Evolutionary conservation across 2,888 invertebrate species (phyloP).

Genomic region (Bimastos eiseni): DNA sequence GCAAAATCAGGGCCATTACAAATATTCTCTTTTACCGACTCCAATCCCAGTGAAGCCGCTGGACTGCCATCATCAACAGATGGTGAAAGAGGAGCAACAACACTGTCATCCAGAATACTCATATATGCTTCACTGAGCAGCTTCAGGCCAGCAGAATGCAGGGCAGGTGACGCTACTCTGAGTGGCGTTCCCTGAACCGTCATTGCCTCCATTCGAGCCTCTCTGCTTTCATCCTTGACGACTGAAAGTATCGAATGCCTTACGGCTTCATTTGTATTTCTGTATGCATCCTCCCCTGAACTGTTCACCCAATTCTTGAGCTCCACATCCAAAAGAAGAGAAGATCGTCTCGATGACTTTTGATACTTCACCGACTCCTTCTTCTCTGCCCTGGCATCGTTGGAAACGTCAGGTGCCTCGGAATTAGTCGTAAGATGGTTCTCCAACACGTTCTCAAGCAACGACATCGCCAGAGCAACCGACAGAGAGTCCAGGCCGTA

Average conservation of each 20-base stretch:
- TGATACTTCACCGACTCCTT: not conserved
- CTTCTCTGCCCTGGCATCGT: not conserved
- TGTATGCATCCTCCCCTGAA: constrained; percentile 16
- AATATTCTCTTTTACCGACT: not conserved
- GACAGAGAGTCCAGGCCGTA: constrained; percentile 48
- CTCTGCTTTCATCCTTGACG: not conserved
- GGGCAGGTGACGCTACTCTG: not conserved
- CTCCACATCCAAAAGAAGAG: constrained; percentile 34
- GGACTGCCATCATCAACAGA: not conserved
- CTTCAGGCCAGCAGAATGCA: not conserved
- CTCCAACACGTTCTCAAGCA: constrained; percentile 50
- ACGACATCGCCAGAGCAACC: constrained; percentile 53
- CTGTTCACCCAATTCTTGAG: constrained; percentile 28
- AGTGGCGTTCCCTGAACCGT: not conserved
- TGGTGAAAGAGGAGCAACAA: not conserved
- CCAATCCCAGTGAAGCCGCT: not conserved
- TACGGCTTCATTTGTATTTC: constrained; percentile 27
- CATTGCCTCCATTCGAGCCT: not conserved
- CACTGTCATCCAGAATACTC: not conserved
- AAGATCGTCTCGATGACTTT: not conserved
- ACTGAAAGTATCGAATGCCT: constrained; percentile 28
- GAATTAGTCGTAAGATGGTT: constrained; percentile 31
- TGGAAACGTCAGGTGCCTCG: not conserved
- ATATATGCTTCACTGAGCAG: not conserved
- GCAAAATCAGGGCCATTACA: not conserved